Evolutionary conservation across 2,888 invertebrate species (phyloP).

Genomic region (Pristionchus exspectatus): DNA sequence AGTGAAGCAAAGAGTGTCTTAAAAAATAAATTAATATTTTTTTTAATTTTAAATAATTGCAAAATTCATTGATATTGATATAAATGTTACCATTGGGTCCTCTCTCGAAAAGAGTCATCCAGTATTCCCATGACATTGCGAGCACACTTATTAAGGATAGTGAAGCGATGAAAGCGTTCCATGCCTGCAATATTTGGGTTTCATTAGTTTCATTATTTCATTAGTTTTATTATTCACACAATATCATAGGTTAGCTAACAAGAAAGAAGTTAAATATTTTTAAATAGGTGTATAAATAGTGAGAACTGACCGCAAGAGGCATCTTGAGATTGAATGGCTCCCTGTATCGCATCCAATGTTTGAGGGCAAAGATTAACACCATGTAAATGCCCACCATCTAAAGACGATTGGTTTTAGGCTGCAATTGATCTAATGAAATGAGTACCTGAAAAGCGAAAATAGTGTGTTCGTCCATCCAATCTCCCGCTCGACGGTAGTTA

Average conservation of each 20-base stretch:
- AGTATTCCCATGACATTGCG: constrained; percentile 65
- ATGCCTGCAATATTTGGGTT: constrained; percentile 74
- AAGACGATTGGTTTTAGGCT: too few species aligned
- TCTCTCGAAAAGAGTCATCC: constrained; percentile 58
- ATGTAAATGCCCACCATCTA: constrained; percentile 58
- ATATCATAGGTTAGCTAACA: too few species aligned
- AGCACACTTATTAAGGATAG: constrained; percentile 77
- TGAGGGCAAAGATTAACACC: constrained; percentile 79
- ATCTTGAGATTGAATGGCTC: constrained; percentile 74
- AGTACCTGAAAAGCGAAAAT: background rate
- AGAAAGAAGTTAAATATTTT: too few species aligned
- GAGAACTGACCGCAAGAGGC: background rate
- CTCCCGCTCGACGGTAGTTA: background rate
- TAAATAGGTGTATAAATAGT: too few species aligned
- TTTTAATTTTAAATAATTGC: background rate
- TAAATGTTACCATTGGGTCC: constrained; percentile 60
- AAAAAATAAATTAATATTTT: background rate
- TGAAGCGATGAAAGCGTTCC: constrained; percentile 80
- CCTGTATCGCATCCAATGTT: constrained; percentile 79
- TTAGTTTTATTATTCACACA: too few species aligned
- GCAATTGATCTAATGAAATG: background rate
- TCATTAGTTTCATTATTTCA: too few species aligned
- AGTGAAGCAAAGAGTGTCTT: background rate
- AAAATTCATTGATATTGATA: background rate
- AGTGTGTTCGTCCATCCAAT: background rate